Base-by-base conservation (phyloP, 1,140 invertebrate genomes). In the Drosophila bifasciata region DNA sequence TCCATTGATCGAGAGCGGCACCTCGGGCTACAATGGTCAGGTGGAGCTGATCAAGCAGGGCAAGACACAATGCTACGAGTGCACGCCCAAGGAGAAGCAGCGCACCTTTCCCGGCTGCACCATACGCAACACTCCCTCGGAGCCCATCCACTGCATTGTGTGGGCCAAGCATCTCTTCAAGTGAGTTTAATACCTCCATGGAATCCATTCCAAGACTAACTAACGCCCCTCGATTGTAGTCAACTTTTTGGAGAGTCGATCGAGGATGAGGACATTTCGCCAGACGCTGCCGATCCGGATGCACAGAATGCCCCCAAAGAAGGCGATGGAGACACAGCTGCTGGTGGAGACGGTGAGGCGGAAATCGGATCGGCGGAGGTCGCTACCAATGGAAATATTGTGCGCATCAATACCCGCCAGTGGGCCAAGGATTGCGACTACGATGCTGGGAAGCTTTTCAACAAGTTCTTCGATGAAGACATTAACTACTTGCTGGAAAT, bases 131-230 rank as follows among this genome's bases (percentile, higher is more conserved):
- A 99, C 99, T 5, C 99, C 99, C n/a, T 99, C 98, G 11, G 98
- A 99, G 91, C 97, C 98, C 0, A 99, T 99, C 78, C 99, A 99
- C 92, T 99, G 99, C 91, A 98, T 99, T 81, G 98, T 99, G 3
- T 99, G 99, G 99, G 96, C 98, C 0, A 99, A 99, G 92, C 98
- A 99, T 94, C 93, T 99, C 13, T 99, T 99, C 91, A 99, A 99
- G 96, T 97, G 93, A 94, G 94, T 93, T n/a, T 3, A 5, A 8
- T 57, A 13, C n/a, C n/a, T n/a, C n/a, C 16, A 21, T 11, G 32
- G 11, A 49, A 51, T 23, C 17, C 25, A 51, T 36, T 51, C 46
- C 44, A 71, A 40, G 28, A 13, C 39, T 19, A 19, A 13, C 39
- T 19, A 19, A 17, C 25, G 25, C 6, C 7, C 3, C 21, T 58